Conservation (phyloP, 2,113 vertebrate species). For the pig (Sus scrofa) region DNA sequence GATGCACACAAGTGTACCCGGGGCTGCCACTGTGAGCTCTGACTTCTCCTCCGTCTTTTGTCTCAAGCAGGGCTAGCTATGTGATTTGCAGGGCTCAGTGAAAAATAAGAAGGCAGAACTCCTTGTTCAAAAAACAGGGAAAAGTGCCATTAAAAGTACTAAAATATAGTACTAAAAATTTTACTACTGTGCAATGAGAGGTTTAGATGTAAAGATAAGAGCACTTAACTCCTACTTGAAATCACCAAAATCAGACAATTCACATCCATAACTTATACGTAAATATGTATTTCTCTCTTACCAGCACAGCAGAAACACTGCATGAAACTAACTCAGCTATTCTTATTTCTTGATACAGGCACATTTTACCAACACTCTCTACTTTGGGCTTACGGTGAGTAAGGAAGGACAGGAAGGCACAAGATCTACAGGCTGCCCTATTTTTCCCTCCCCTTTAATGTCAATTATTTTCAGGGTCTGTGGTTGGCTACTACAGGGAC, state of each 20-base stretch:
- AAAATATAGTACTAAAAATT: background rate
- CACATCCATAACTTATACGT: background rate
- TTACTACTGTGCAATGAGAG: background rate
- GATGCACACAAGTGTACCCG: background rate
- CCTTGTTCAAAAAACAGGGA: background rate
- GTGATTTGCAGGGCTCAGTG: background rate
- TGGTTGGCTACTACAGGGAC: background rate
- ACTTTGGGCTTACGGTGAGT: background rate
- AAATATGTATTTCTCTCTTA: background rate
- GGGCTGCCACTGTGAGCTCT: background rate
- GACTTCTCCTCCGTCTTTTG: background rate
- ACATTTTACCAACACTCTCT: background rate
- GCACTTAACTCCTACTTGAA: background rate
- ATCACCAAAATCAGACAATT: background rate
- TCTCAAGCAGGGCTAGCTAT: background rate
- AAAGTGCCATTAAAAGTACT: background rate
- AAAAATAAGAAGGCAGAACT: background rate
- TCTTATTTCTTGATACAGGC: background rate
- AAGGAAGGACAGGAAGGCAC: background rate
- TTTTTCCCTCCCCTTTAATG: background rate
- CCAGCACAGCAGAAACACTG: background rate
- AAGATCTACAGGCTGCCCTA: background rate
- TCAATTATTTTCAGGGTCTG: background rate
- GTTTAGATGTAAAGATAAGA: background rate
- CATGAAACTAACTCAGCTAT: background rate